A percentile compares a stretch with the other conserved stretches of the same genome.
phyloP scores from a whole-genome alignment of 2,113 vertebrate genomes.

The Astatotilapia flaviijosephi region DNA sequence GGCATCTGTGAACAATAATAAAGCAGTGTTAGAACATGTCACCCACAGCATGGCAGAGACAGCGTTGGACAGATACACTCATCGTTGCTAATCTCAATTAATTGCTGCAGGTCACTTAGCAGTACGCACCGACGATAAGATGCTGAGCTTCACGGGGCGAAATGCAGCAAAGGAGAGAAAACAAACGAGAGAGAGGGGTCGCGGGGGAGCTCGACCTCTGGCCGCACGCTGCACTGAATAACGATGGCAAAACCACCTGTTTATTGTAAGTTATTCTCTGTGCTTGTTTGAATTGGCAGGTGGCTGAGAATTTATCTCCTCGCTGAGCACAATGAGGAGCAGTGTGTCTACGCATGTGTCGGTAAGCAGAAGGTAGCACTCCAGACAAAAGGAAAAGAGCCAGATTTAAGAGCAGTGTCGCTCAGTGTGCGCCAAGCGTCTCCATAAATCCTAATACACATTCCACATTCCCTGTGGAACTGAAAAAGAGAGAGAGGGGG shows the following conservation, averaged over 20 bases:
- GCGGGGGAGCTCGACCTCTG: neutral
- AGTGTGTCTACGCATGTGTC: slow-evolving; percentile 25
- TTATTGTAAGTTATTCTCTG: slow-evolving; percentile 23
- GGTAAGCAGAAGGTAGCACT: slow-evolving; percentile 55
- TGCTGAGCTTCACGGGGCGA: neutral
- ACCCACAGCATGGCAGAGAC: neutral
- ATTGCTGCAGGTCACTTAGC: neutral
- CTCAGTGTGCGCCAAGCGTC: slow-evolving; percentile 44
- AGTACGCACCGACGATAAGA: neutral
- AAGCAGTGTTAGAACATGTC: neutral
- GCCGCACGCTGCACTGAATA: neutral
- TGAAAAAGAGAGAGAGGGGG: neutral
- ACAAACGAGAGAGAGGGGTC: neutral
- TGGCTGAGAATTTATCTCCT: slow-evolving; percentile 26
- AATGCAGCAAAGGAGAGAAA: neutral
- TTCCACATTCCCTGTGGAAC: slow-evolving; percentile 41
- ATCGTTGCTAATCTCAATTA: neutral
- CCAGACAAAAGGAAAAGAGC: slow-evolving; percentile 51
- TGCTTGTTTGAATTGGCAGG: slow-evolving; percentile 12
- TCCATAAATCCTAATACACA: slow-evolving; percentile 67
- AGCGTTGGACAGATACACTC: neutral
- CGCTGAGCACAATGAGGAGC: slow-evolving; percentile 18
- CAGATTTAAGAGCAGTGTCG: slow-evolving; percentile 61
- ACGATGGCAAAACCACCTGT: slow-evolving; percentile 32
- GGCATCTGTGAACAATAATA: neutral